Percentiles rank a stretch among this genome's conserved stretches.
phyloP scores from a whole-genome alignment of 2,888 invertebrate species.

The Craniophora ligustri region DNA sequence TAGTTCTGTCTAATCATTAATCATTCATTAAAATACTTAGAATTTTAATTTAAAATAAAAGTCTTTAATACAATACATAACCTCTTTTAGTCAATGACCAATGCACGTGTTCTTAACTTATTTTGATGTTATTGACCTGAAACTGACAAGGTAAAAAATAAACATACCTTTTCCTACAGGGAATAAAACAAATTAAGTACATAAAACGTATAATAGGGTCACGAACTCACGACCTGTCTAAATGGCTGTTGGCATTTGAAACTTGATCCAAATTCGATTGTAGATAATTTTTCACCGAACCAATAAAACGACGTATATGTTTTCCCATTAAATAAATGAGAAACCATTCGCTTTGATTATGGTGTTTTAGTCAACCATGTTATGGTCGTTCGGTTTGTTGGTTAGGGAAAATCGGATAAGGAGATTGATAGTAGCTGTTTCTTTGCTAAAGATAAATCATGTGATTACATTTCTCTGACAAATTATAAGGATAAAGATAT shows the following conservation, averaged over 20 bases:
- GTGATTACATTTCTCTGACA: no score
- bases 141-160: conserved; percentile 70
- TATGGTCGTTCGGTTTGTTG: conserved; percentile 2
- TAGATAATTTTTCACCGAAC: conserved; percentile 41
- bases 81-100: no score
- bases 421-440: no score
- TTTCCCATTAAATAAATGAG: conserved; percentile 30
- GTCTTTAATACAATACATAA: no score
- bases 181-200: conserved; percentile 81
- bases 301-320: conserved; percentile 9
- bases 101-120: not conserved
- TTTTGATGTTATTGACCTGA: conserved; percentile 59
- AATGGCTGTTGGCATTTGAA: conserved; percentile 63
- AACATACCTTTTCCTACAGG: conserved; percentile 70
- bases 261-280: conserved; percentile 59
- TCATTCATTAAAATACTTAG: no score
- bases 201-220: conserved; percentile 80
- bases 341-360: conserved; percentile 18
- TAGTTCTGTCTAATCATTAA: no score
- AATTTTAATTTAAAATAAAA: no score
- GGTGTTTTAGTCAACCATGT: conserved; percentile 7
- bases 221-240: conserved; percentile 76
- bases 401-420: not conserved
- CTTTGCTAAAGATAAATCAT: no score
- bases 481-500: no score